These are phyloP conservation scores for Hyperoodon ampullatus DNA, from an alignment of 2,113 vertebrate genomes.

Conservation along the genomic window DNA sequence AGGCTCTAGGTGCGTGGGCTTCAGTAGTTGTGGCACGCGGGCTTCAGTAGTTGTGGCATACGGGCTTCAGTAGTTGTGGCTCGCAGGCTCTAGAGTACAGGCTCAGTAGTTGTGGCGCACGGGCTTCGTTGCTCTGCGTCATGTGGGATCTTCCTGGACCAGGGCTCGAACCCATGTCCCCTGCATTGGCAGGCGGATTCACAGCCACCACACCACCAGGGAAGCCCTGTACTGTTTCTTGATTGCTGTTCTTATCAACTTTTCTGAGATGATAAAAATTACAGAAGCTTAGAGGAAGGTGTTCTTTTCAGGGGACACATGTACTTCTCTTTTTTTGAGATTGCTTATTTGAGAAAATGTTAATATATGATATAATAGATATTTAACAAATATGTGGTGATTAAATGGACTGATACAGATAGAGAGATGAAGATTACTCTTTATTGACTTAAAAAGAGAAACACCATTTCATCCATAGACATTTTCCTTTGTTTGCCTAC, in stretches of 20 bases:
- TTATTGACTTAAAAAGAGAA: constrained; percentile 27
- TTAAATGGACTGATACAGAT: background rate
- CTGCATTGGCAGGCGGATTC: too few relatives aligned
- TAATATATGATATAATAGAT: background rate
- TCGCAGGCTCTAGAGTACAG: too few relatives aligned
- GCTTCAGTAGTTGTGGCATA: too few relatives aligned
- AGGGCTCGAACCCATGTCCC: too few relatives aligned
- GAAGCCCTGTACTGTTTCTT: background rate
- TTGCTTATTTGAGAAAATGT: constrained; percentile 36
- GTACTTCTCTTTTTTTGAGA: background rate
- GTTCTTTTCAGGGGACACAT: background rate
- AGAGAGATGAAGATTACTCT: background rate
- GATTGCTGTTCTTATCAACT: constrained; percentile 49
- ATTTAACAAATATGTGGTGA: background rate
- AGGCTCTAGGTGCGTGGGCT: too few relatives aligned
- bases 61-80: too few relatives aligned
- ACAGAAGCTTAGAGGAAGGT: constrained; percentile 43
- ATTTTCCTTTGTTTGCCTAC: background rate
- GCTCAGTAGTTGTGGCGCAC: too few relatives aligned
- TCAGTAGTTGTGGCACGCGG: too few relatives aligned
- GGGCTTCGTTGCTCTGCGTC: too few relatives aligned
- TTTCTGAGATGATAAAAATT: constrained; percentile 65
- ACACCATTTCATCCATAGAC: background rate
- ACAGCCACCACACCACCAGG: too few relatives aligned
- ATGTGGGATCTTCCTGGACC: too few relatives aligned